Percentiles rank a stretch among this genome's conserved stretches.
Evolutionary conservation across 1,140 invertebrate species (phyloP).

Genomic region (Cyclargus thomasi): DNA sequence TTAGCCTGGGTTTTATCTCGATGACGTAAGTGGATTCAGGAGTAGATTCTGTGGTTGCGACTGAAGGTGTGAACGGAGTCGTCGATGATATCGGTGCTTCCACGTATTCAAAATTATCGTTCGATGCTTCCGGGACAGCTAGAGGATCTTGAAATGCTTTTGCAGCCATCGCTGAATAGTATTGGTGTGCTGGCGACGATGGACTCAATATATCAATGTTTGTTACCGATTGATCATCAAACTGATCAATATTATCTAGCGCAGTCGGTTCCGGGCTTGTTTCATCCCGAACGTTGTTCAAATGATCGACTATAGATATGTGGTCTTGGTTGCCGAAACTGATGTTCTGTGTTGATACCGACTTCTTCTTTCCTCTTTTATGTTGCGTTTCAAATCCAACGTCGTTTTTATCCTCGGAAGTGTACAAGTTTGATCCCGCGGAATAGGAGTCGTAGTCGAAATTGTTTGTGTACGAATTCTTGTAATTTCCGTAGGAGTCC

Average conservation of each 20-base stretch:
- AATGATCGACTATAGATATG: conserved; percentile 56
- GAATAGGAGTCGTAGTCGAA: conserved; percentile 58
- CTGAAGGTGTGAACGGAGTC: conserved; percentile 26
- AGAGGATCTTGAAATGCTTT: conserved; percentile 50
- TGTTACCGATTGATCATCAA: conserved; percentile 42
- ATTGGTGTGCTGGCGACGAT: conserved; percentile 47
- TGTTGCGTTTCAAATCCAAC: conserved; percentile 29
- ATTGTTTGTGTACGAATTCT: conserved; percentile 50
- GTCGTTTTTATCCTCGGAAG: conserved; percentile 49
- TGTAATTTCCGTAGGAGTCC: conserved; percentile 47
- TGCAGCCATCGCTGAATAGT: conserved; percentile 50
- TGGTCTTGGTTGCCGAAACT: conserved; percentile 63
- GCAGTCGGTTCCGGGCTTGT: conserved; percentile 37
- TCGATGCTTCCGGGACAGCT: conserved; percentile 53
- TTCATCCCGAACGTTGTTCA: conserved; percentile 40
- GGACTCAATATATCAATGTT: conserved; percentile 42
- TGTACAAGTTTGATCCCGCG: conserved; percentile 49
- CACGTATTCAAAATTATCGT: conserved; percentile 57
- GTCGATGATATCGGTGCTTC: conserved; percentile 48
- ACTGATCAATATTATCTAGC: conserved; percentile 44
- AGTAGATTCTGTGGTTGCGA: conserved; percentile 25
- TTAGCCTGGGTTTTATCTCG: conserved; percentile 17
- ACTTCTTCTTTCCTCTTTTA: conserved; percentile 58
- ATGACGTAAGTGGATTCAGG: conserved; percentile 1
- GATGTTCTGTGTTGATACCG: conserved; percentile 66